Evolutionary conservation across 2,888 invertebrate species (phyloP), one percentile per base, ranked within the genome.

Genomic region (Antitype chi): DNA sequence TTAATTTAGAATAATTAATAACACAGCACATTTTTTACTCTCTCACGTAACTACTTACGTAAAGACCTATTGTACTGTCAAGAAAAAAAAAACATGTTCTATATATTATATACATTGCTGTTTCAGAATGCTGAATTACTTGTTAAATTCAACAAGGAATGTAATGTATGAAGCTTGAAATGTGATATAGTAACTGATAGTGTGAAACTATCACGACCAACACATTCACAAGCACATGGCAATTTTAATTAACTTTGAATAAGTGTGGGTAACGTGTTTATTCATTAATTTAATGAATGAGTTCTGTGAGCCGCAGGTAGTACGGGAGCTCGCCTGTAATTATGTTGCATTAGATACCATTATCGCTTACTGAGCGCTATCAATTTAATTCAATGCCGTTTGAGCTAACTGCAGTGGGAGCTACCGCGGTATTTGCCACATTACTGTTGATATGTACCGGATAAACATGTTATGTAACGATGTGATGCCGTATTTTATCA

Each of bases 321-420:
- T 85, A 81, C 82, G 76, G 80, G 79, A 80, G 87, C 81, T 85
- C 70, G 85, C 69, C 86, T 89, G 88, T 92, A 92, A 95, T 95
- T 95, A 94, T 84, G 89, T 86, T 87, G 87, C 91, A 93, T 94
- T 94, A 93, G 89, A 82, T 84, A 83, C 90, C 85, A 94, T 94
- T 94, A 94, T 90, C 92, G 90, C 88, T 87, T 91, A 90, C 86
- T 83, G 75, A 81, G 79, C 81, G 89, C 91, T 91, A 94, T 94
- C 92, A 93, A 93, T 94, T 92, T 93, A 92, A 94, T 92, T 93
- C 93, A 93, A 92, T 94, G 93, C 90, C 91, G 90, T 94, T 93
- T 93, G 92, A 91, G 90, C 90, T 91, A 91, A 92, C 89, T 90
- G 89, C 90, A 82, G 85, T 74, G 74, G 87, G 84, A 70, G 90